Percentiles rank a stretch among this genome's conserved stretches.
These are phyloP conservation scores for Caracal caracal DNA, from an alignment of 2,113 vertebrate genomes.

Conservation along the genomic window DNA sequence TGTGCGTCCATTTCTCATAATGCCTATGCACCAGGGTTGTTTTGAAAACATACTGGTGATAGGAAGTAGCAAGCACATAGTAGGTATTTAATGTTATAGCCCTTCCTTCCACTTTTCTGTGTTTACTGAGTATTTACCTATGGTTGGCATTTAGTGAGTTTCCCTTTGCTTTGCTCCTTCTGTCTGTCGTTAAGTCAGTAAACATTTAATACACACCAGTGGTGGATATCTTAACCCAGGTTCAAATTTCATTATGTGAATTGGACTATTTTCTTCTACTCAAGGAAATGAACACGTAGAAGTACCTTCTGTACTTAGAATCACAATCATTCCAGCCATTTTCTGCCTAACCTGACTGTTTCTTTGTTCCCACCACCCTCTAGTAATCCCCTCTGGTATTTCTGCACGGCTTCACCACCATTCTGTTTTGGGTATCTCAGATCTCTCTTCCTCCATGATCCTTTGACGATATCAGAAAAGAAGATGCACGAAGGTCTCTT, in stretches of 20 bases:
- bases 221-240: not conserved
- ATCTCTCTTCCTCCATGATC: constrained; percentile 45
- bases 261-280: constrained; percentile 58
- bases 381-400: constrained; percentile 42
- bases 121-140: not conserved
- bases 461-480: constrained; percentile 42
- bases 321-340: constrained; percentile 54
- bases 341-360: constrained; percentile 65
- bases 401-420: constrained; percentile 26
- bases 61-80: not conserved
- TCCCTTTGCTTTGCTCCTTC: not conserved
- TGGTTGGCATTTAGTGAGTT: not conserved
- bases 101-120: not conserved
- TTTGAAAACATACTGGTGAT: not conserved
- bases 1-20: constrained; percentile 11
- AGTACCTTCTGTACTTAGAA: constrained; percentile 26
- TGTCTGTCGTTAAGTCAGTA: not conserved
- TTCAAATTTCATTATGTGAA: constrained; percentile 50
- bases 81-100: not conserved
- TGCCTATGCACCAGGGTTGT: not conserved
- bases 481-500: constrained; percentile 54
- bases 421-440: constrained; percentile 44
- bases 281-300: constrained; percentile 55
- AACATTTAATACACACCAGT: not conserved
- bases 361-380: constrained; percentile 61